phyloP scores from a whole-genome alignment of 2,888 invertebrate genomes.

The Thecocarcelia acutangulata region DNA sequence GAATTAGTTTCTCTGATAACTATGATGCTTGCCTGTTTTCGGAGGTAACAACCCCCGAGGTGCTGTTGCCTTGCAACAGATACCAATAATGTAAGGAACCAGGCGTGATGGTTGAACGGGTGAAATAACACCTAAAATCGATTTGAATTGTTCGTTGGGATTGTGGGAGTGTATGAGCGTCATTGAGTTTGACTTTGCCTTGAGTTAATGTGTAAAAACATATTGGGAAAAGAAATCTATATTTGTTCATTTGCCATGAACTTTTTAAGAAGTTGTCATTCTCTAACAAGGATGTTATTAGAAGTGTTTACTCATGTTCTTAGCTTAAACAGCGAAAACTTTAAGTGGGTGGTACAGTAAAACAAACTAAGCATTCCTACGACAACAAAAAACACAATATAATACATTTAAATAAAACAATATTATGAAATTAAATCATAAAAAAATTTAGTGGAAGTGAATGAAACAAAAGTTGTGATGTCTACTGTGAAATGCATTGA shows the following conservation, averaged over 20 bases:
- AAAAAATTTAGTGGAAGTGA: no score
- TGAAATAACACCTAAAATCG: no score
- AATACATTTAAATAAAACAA: not conserved
- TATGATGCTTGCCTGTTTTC: no score
- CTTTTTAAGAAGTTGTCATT: conserved; percentile 59
- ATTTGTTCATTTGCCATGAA: conserved; percentile 35
- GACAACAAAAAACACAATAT: no score
- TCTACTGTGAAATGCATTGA: no score
- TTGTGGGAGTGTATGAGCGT: not conserved
- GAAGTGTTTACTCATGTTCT: conserved; percentile 5
- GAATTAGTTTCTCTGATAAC: no score
- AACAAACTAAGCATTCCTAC: no score
- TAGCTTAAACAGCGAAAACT: conserved; percentile 4
- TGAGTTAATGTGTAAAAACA: conserved; percentile 27
- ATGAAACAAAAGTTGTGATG: no score
- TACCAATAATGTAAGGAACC: no score
- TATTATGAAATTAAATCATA: not conserved
- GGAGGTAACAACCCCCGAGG: no score
- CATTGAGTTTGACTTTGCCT: conserved; percentile 15
- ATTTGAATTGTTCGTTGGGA: not conserved
- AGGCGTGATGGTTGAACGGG: no score
- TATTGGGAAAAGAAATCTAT: conserved; percentile 24
- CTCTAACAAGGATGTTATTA: conserved; percentile 26
- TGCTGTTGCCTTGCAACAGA: no score
- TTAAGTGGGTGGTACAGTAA: not conserved